These are phyloP conservation scores for Gymnoscopelus microlampas DNA, from an alignment of 2,797 vertebrate species.

Conservation along the genomic window DNA sequence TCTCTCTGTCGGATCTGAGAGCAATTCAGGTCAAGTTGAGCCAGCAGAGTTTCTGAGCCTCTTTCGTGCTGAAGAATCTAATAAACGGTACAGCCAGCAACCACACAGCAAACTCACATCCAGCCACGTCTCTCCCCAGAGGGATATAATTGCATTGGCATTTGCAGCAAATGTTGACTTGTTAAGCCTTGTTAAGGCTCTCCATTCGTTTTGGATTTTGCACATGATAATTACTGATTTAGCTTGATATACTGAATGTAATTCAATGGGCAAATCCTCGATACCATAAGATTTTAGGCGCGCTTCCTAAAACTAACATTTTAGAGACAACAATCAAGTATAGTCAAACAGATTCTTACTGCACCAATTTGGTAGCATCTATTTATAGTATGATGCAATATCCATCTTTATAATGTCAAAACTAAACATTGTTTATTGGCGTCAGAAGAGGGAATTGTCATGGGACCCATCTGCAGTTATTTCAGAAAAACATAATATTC, in stretches of 20 bases:
- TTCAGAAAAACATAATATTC: too few species aligned
- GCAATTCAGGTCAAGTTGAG: conserved; percentile 38
- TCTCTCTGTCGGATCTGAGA: conserved; percentile 42
- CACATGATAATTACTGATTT: neutral
- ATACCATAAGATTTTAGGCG: neutral
- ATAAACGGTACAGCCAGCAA: conserved; percentile 48
- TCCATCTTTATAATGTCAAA: neutral
- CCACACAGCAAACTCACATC: conserved; percentile 43
- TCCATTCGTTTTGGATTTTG: neutral
- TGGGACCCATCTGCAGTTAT: too few species aligned
- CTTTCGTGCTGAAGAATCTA: conserved; percentile 47
- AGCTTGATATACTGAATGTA: neutral
- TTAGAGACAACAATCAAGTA: neutral
- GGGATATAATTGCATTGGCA: conserved; percentile 13
- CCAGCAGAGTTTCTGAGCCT: conserved; percentile 35
- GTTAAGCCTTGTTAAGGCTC: neutral
- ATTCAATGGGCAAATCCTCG: neutral
- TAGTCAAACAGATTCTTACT: neutral
- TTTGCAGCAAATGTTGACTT: neutral
- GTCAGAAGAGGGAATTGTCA: neutral
- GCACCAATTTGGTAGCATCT: neutral
- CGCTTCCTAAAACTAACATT: neutral
- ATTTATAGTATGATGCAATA: neutral
- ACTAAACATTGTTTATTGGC: neutral
- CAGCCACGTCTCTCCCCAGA: conserved; percentile 23